Evolutionary conservation across 2,888 invertebrate species (phyloP), one percentile per base, ranked within the genome.

Genomic region (Hesperia comma): DNA sequence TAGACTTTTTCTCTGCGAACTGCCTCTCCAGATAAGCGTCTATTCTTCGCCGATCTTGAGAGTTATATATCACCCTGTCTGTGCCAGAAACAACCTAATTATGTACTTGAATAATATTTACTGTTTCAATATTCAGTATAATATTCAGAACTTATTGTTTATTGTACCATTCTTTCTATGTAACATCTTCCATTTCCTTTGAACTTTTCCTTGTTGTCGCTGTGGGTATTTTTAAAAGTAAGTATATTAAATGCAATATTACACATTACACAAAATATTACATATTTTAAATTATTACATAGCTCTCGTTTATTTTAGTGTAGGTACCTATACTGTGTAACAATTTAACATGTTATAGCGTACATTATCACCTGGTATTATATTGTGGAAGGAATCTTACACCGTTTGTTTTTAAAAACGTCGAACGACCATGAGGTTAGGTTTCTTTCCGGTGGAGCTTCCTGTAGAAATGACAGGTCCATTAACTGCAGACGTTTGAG

Each of bases 391-490:
- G 3, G 12, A 37, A 37, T 37, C 37, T 37, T 10, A 0, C 8
- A 37, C 10, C 12, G 17, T 17, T 46, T 46, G 17, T 46, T 46
- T 46, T 46, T 46, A 17, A 46, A 17, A 17, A 46, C 17, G 17
- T 46, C 4, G 43, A 17, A 46, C 12, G 17, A 46, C 43, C 15
- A 6, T n/a, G 17, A 46, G 43, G 17, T 46, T 46, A 46, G 60
- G 26, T 43, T 54, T 60, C 60, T 46, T 66, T 66, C 60, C 43
- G 60, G 8, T 37, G 58, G 46, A 15, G 60, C 61, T 61, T 60
- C 61, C 66, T 66, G 54, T 55, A 46, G 17, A 66, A 54, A 54
- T 66, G 66, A 66, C 66, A 66, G 66, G 66, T 46, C 66, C 66
- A 66, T 66, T 66, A 61, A 55, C 54, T 37, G 43, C 1, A 37